These are phyloP conservation scores for Arvicanthis niloticus DNA, from an alignment of 2,113 vertebrate genomes.

Conservation along the genomic window DNA sequence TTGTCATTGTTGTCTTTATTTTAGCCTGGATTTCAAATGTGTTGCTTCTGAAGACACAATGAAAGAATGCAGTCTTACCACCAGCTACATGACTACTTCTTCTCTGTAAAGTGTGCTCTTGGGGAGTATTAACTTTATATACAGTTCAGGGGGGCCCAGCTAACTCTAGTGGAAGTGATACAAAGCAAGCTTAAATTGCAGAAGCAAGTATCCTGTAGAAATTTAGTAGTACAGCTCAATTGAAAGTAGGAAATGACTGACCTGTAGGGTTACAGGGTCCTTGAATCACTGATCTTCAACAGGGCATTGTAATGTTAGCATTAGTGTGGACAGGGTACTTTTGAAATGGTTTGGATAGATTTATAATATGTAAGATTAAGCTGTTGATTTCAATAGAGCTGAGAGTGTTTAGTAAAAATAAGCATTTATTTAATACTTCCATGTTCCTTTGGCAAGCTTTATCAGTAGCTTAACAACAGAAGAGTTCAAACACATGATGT, in stretches of 20 bases:
- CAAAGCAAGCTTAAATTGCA: constrained; percentile 11
- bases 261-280: neutral
- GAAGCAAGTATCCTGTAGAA: neutral
- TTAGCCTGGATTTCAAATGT: constrained; percentile 37
- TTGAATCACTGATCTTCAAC: neutral
- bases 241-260: constrained; percentile 5
- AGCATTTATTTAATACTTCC: constrained; percentile 66
- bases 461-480: constrained; percentile 52
- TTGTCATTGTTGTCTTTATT: constrained; percentile 69
- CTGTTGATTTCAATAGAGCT: constrained; percentile 23
- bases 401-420: constrained; percentile 54
- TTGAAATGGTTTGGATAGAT: constrained; percentile 21
- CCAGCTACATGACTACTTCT: constrained; percentile 8
- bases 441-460: constrained; percentile 59
- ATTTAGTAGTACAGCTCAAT: neutral
- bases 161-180: neutral
- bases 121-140: constrained; percentile 40
- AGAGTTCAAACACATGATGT: constrained; percentile 58
- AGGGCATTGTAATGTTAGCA: neutral
- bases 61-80: constrained; percentile 39
- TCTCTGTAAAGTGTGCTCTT: constrained; percentile 27
- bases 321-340: constrained; percentile 1
- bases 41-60: constrained; percentile 48
- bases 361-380: constrained; percentile 15
- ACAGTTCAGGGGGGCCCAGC: neutral